Conservation (phyloP, 2,113 vertebrate genomes). For the Mormoops blainvillei region DNA sequence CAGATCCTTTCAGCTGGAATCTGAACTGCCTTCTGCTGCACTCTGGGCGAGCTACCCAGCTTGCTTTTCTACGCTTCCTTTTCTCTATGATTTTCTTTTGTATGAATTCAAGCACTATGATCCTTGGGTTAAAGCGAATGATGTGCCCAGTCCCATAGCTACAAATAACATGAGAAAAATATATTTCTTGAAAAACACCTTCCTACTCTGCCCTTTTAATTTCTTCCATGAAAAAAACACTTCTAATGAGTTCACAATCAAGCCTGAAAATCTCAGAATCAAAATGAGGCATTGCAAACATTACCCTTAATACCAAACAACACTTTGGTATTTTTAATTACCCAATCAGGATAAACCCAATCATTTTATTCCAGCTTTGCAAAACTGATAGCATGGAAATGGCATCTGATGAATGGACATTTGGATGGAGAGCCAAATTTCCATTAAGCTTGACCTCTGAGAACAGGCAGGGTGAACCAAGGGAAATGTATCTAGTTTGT, state of each 20-base stretch:
- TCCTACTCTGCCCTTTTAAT: neutral
- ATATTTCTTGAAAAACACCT: neutral
- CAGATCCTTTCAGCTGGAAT: constrained; percentile 57
- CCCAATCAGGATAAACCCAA: neutral
- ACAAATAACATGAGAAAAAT: neutral
- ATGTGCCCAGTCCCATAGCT: neutral
- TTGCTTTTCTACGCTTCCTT: constrained; percentile 37
- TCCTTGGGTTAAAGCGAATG: neutral
- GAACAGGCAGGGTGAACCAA: neutral
- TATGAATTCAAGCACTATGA: constrained; percentile 55
- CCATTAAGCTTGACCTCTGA: neutral
- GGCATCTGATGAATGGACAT: neutral
- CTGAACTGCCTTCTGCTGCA: constrained; percentile 55
- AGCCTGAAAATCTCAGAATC: neutral
- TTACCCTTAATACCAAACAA: neutral
- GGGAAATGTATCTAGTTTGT: neutral
- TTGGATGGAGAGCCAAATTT: neutral
- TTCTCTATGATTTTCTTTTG: constrained; percentile 44
- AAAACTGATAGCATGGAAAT: neutral
- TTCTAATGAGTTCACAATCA: neutral
- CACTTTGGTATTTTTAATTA: neutral
- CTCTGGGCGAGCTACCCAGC: constrained; percentile 48
- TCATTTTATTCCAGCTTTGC: neutral
- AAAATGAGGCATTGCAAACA: neutral
- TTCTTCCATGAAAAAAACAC: neutral